Conservation (phyloP, 2,888 invertebrate genomes). For the Philereme vetulata region DNA sequence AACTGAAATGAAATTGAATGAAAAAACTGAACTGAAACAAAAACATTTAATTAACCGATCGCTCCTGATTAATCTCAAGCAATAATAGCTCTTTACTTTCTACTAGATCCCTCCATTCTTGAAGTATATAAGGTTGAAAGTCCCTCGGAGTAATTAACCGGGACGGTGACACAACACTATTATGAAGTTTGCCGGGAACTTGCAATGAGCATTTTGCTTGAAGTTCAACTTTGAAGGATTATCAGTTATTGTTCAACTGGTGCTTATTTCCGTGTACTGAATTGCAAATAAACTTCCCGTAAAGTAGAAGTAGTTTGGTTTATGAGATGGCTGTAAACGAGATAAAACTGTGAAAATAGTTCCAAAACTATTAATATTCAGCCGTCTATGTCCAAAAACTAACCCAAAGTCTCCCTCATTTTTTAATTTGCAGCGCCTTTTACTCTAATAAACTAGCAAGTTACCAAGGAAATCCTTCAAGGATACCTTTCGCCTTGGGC, state of each 20-base stretch:
- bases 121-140: slow-evolving; percentile 33
- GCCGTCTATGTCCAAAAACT: no score
- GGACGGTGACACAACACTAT: slow-evolving; percentile 48
- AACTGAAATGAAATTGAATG: no score
- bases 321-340: no score
- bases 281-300: neutral
- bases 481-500: no score
- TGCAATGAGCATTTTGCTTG: slow-evolving; percentile 20
- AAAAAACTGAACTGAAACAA: no score
- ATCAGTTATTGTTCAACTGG: slow-evolving; percentile 6
- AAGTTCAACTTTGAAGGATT: slow-evolving; percentile 9
- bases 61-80: slow-evolving; percentile 24
- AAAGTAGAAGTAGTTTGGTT: no score
- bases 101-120: slow-evolving; percentile 9
- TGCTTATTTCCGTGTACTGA: neutral
- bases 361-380: no score
- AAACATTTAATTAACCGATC: slow-evolving; percentile 23
- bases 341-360: no score
- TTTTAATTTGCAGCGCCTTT: no score
- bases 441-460: no score
- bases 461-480: no score
- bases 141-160: slow-evolving; percentile 49
- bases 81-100: slow-evolving; percentile 17
- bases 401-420: no score
- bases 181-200: slow-evolving; percentile 46